Conservation (phyloP, 2,113 vertebrate genomes). For the Fukomys damarensis region DNA sequence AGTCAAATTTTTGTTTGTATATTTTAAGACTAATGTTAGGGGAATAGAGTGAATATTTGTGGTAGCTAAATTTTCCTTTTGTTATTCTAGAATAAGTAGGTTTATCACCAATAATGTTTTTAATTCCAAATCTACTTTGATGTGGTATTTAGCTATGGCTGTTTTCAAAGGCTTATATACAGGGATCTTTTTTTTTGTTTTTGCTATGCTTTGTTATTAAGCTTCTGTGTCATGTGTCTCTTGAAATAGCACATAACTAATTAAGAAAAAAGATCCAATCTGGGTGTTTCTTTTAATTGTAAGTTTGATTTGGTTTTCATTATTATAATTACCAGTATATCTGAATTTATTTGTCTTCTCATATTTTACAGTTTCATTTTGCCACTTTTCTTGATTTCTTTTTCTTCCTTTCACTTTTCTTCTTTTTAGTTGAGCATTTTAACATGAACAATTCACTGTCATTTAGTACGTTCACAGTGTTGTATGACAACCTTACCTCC, state of each 20-base stretch:
- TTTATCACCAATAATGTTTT: background rate
- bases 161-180: background rate
- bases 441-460: background rate
- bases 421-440: background rate
- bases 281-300: background rate
- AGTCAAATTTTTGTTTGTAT: background rate
- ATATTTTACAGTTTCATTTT: background rate
- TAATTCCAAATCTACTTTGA: background rate
- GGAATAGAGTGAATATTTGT: background rate
- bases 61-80: background rate
- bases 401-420: background rate
- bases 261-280: background rate
- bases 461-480: background rate
- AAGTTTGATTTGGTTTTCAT: background rate
- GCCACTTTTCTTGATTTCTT: background rate
- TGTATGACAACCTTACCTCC: background rate
- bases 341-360: constrained; percentile 13
- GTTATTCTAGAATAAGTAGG: background rate
- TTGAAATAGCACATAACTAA: background rate
- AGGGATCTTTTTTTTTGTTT: background rate
- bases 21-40: background rate
- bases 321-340: background rate
- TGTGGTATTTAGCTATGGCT: background rate
- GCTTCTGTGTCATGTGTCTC: background rate
- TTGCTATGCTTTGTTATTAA: background rate